Base-by-base conservation (phyloP, 2,888 invertebrate species). In the Meiosimyza platycephala region DNA sequence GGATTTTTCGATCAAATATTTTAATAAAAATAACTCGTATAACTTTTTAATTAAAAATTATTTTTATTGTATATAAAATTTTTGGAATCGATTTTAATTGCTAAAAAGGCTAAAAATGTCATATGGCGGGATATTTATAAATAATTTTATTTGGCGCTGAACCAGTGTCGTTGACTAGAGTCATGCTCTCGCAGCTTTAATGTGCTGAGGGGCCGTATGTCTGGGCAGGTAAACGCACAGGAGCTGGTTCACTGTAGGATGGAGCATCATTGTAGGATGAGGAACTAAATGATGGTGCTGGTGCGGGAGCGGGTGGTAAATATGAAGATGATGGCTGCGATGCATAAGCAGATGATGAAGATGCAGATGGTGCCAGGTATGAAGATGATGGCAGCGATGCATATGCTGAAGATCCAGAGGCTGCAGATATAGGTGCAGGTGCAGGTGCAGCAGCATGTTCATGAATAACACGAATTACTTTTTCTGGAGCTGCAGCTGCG, bases 401-500 rank as follows among this genome's bases (percentile, higher is more conserved):
- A 6, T 79, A 77, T 0, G 75, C 47, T 1, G 77, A 76, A 60
- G 76, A 75, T 0, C 80, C 73, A 0, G 73, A 75, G 5, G 78
- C 65, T 0, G 76, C 74, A 2, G 75, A 67, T 0, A 71, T 70
- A 4, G 64, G 6, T 0, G 66, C 68, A 11, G 64, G 6, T 0
- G 66, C 68, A 11, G 75, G 73, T 22, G 70, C 70, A 55, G 75
- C 51, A 22, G 75, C 74, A 18, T 83, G 82, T 51, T 84, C 83
- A 40, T 84, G 84, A 60, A 84, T 84, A 13, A 84, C 81, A 15
- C 82, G 83, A 55, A 84, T 80, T 52, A 84, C 79, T 74, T 82
- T 82, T 66, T 79, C 75, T 57, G 78, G 77, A 12, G 74, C 77
- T 55, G 2, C 15, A 4, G 52, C 52, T 13, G 13, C 16, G 63